Evolutionary conservation across 2,113 vertebrate genomes (phyloP).

Genomic region (Colaptes auratus): DNA sequence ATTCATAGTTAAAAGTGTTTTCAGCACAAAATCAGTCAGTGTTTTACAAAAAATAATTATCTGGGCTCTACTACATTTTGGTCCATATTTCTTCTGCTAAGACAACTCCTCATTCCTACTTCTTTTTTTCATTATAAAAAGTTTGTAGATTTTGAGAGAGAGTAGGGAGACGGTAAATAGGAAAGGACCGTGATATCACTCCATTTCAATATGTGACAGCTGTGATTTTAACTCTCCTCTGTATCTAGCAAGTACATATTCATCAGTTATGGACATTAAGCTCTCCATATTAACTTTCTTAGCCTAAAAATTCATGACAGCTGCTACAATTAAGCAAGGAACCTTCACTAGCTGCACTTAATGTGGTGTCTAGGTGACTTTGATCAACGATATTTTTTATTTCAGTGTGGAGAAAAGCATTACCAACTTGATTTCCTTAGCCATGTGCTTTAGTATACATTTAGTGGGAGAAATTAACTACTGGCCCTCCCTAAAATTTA

Average conservation of each 20-base stretch:
- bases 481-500: background rate
- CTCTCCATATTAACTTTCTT: background rate
- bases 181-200: background rate
- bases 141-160: background rate
- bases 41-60: conserved; percentile 20
- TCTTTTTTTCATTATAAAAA: background rate
- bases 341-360: background rate
- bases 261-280: background rate
- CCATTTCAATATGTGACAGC: background rate
- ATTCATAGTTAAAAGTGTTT: background rate
- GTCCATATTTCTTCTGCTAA: background rate
- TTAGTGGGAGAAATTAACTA: background rate
- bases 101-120: background rate
- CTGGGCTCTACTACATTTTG: background rate
- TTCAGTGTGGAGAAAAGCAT: background rate
- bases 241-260: background rate
- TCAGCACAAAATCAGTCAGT: background rate
- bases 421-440: background rate
- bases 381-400: background rate
- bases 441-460: background rate
- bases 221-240: background rate
- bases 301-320: background rate
- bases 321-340: background rate
- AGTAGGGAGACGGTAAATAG: background rate
- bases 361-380: background rate